phyloP scores from a whole-genome alignment of 1,140 invertebrate genomes.

The Nixonia krombeini region DNA sequence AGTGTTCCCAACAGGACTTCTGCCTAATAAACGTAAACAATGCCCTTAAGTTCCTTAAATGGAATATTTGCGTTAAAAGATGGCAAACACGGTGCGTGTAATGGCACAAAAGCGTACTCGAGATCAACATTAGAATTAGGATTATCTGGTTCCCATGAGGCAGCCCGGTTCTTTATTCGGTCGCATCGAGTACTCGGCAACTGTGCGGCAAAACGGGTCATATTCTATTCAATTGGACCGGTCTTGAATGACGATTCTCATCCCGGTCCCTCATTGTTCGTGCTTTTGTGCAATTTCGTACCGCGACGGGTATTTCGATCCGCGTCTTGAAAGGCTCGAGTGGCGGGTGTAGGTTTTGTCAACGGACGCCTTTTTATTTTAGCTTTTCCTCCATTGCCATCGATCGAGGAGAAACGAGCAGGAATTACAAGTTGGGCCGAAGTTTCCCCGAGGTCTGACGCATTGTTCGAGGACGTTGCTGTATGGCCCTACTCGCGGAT shows the following conservation, averaged over 20 bases:
- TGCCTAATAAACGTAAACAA: too few relatives aligned
- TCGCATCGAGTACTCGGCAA: slow-evolving; percentile 38
- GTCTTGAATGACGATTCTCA: slow-evolving; percentile 51
- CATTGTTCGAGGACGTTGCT: slow-evolving; percentile 25
- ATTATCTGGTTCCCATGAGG: slow-evolving; percentile 61
- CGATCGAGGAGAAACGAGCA: slow-evolving; percentile 26
- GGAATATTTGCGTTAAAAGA: too few relatives aligned
- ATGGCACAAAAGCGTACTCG: slow-evolving; percentile 41
- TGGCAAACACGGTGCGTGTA: too few relatives aligned
- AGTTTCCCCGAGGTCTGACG: slow-evolving; percentile 29
- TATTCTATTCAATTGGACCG: slow-evolving; percentile 57
- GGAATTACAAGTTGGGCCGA: slow-evolving; percentile 38
- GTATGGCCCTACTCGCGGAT: slow-evolving; percentile 18
- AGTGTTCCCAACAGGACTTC: too few relatives aligned
- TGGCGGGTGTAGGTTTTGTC: slow-evolving; percentile 47
- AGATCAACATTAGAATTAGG: slow-evolving; percentile 56
- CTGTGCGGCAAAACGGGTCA: slow-evolving; percentile 52
- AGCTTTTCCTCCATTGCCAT: slow-evolving; percentile 41
- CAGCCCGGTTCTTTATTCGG: slow-evolving; percentile 48
- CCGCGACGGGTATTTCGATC: slow-evolving; percentile 38
- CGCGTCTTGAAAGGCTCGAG: slow-evolving; percentile 43
- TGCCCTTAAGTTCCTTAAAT: too few relatives aligned
- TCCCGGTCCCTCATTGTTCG: slow-evolving; percentile 54
- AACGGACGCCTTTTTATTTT: slow-evolving; percentile 50
- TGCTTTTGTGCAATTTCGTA: slow-evolving; percentile 56